These are phyloP conservation scores for Sebastes matsubarae DNA, from an alignment of 2,797 vertebrate genomes.

Conservation along the genomic window DNA sequence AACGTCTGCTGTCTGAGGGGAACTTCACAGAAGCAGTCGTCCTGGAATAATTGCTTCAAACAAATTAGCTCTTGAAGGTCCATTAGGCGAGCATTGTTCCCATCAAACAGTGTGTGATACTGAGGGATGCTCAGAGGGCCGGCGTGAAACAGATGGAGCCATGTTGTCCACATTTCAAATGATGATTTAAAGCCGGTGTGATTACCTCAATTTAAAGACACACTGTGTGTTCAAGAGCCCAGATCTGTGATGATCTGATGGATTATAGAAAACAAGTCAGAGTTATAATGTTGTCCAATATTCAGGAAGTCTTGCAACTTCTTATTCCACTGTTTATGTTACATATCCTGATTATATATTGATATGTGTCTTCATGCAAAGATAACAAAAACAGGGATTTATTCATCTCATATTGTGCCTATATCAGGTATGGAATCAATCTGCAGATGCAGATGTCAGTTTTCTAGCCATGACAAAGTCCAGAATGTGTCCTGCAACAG, in stretches of 20 bases:
- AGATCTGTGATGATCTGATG: neutral
- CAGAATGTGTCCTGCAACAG: neutral
- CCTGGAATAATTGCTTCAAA: constrained; percentile 77
- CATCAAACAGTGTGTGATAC: constrained; percentile 69
- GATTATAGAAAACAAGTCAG: neutral
- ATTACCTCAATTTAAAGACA: constrained; percentile 45
- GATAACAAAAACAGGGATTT: neutral
- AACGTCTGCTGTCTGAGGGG: constrained; percentile 28
- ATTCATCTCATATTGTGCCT: neutral
- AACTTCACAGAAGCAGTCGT: constrained; percentile 56
- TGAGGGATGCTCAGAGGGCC: constrained; percentile 64
- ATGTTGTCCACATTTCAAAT: constrained; percentile 54
- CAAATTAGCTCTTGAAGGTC: constrained; percentile 78
- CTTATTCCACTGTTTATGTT: neutral
- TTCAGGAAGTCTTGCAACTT: neutral
- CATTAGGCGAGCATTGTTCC: constrained; percentile 73
- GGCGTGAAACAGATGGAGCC: constrained; percentile 48
- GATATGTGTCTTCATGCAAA: neutral
- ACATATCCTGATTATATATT: neutral
- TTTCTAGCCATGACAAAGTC: neutral
- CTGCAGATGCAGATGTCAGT: neutral
- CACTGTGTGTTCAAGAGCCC: neutral
- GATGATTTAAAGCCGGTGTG: constrained; percentile 52
- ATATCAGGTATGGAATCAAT: neutral
- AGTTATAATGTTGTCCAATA: neutral